Evolutionary conservation across 2,888 invertebrate genomes (phyloP).

Genomic region (Sepioteuthis lessoniana): DNA sequence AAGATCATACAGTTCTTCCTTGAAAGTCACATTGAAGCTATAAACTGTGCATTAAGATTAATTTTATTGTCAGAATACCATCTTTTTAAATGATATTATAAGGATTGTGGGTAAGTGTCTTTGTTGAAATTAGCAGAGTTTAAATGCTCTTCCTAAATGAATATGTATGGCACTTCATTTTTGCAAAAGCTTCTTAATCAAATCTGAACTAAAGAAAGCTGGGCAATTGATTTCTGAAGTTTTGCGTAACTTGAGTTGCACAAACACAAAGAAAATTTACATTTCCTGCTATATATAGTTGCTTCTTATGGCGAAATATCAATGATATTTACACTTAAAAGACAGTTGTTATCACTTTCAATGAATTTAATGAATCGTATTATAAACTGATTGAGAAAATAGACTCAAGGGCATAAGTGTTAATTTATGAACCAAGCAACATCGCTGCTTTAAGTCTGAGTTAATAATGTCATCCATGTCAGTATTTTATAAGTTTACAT

Average conservation of each 20-base stretch:
- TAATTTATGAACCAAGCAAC: not conserved
- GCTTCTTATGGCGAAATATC: not conserved
- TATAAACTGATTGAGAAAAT: not conserved
- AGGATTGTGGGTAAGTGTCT: too few species aligned
- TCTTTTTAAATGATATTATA: not conserved
- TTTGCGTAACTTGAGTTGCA: not conserved
- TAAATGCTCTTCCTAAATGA: not conserved
- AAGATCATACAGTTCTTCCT: not conserved
- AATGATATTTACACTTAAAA: not conserved
- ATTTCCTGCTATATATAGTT: not conserved
- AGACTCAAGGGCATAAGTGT: not conserved
- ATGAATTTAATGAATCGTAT: not conserved
- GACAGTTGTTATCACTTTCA: conserved; percentile 18
- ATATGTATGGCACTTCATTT: not conserved
- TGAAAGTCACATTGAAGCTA: not conserved
- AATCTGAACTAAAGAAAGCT: not conserved
- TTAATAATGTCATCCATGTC: not conserved
- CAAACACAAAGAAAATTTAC: not conserved
- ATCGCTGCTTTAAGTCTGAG: not conserved
- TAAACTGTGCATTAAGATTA: not conserved
- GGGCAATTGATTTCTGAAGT: not conserved
- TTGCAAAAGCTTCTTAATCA: not conserved
- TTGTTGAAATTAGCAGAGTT: not conserved
- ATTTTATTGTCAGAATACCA: not conserved
- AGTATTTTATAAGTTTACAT: too few species aligned